Evolutionary conservation across 2,113 vertebrate genomes (phyloP), one percentile per base, ranked within the genome.

Genomic region (Lophura nycthemera): DNA sequence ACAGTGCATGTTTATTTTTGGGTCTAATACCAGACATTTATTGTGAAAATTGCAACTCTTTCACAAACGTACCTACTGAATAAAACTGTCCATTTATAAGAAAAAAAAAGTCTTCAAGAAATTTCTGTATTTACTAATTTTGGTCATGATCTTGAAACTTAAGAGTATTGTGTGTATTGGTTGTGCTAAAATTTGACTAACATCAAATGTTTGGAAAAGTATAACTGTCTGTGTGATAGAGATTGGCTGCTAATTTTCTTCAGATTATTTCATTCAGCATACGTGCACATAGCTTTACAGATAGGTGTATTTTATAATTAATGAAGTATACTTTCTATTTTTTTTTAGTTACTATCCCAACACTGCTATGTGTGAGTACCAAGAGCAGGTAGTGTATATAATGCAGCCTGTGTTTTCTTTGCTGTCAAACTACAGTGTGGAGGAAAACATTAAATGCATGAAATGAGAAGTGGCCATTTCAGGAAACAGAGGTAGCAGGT

Each of bases 391-490:
- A 59, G 42, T 43, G 42, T 43, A 20, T 76, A 22, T 30, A 24
- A 30, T 77, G 24, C 45, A 54, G 10, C 52, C 54, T 84, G 48
- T 80, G 42, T 86, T 61, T 83, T 60, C 27, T 90, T 52, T 78
- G 17, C 69, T 83, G 43, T 59, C 25, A 69, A 38, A 52, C 16
- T 70, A 9, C 11, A 36, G 48, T 13, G 5, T 42, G 66, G 38
- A 85, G 34, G n/a, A 90, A 48, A 50, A 88, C 32, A 25, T 86
- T 66, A 42, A 66, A 71, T 5, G 8, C 0, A 0, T 29, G 38
- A 38, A 74, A 54, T 0, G 1, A 69, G 52, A 83, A 38, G 61
- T 19, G 36, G 4, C 0, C 0, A 0, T 67, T 88, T 57, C 21
- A 88, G 30, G 45, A 80, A 90, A 63, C 16, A 43, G 64, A 15